phyloP scores from a whole-genome alignment of 2,113 vertebrate genomes.

The Romanogobio albipinnatus region DNA sequence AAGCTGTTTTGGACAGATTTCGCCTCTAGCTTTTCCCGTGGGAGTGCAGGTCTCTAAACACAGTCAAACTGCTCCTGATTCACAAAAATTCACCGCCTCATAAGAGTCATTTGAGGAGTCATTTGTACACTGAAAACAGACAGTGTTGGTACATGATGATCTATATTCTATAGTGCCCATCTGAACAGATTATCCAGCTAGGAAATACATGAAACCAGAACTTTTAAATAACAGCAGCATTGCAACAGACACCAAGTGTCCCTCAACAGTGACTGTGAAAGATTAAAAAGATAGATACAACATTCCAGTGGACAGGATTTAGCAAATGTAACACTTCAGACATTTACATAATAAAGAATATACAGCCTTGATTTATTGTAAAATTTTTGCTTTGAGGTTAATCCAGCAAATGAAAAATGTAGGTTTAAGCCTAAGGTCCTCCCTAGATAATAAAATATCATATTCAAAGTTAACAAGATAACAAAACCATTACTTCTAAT shows the following conservation, averaged over 20 bases:
- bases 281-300: not conserved
- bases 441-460: constrained; percentile 23
- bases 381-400: not conserved
- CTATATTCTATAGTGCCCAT: not conserved
- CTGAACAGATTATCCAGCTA: not conserved
- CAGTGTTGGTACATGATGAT: not conserved
- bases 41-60: too few species aligned
- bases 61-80: too few species aligned
- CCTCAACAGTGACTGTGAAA: constrained; percentile 10
- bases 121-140: not conserved
- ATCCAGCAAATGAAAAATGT: not conserved
- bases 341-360: not conserved
- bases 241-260: not conserved
- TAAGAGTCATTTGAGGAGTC: too few species aligned
- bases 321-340: not conserved
- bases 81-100: too few species aligned
- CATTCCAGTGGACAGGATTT: not conserved
- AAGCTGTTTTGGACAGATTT: too few species aligned
- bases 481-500: constrained; percentile 31
- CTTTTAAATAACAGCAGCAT: not conserved
- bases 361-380: not conserved
- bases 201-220: constrained; percentile 13
- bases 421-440: not conserved
- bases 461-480: constrained; percentile 33
- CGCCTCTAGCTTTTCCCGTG: too few species aligned